These are phyloP conservation scores for Schrankia costaestrigalis DNA, from an alignment of 2,888 invertebrate species.

Conservation along the genomic window DNA sequence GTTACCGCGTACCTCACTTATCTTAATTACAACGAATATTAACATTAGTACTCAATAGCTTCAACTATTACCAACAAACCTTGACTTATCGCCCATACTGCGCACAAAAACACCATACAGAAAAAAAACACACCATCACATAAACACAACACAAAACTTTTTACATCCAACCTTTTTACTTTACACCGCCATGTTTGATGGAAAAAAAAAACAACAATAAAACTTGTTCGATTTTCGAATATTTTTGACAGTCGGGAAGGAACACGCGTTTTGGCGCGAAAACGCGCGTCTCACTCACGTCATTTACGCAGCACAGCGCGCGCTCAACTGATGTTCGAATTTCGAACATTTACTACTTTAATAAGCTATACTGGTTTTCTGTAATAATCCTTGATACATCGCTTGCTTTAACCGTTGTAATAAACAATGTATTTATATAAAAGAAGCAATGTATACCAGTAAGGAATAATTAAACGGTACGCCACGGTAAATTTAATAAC, in stretches of 20 bases:
- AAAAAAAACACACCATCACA: conserved; percentile 17
- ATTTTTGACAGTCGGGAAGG: conserved; percentile 41
- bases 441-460: conserved; percentile 12
- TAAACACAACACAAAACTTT: conserved; percentile 11
- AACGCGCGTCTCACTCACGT: conserved; percentile 43
- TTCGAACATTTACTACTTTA: conserved; percentile 29
- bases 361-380: no score
- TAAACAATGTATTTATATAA: neutral
- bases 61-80: conserved; percentile 26
- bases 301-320: conserved; percentile 40
- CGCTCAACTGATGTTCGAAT: conserved; percentile 53
- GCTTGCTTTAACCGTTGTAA: conserved; percentile 16
- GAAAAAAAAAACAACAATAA: conserved; percentile 10
- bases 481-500: conserved; percentile 29
- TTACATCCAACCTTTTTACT: conserved; percentile 3
- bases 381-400: no score
- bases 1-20: conserved; percentile 16
- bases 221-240: conserved; percentile 30
- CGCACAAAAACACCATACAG: conserved; percentile 16
- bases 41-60: conserved; percentile 19
- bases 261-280: conserved; percentile 56
- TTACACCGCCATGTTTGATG: conserved; percentile 16
- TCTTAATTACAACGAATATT: conserved; percentile 24
- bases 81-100: conserved; percentile 27
- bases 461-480: neutral